Evolutionary conservation across 2,113 vertebrate genomes (phyloP).

Genomic region (Cynopterus brachyotis): DNA sequence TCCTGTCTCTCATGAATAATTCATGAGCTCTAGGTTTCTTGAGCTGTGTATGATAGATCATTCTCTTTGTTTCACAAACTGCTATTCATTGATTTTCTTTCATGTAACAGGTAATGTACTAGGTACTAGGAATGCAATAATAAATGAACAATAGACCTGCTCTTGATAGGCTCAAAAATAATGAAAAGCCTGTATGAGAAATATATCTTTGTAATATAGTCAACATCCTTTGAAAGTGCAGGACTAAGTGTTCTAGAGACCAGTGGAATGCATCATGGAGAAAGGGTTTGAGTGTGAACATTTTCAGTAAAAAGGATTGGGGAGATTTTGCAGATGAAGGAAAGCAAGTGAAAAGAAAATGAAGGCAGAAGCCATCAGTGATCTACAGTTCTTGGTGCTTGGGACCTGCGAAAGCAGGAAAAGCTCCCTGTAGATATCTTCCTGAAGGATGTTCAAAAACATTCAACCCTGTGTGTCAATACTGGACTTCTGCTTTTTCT

Average conservation of each 20-base stretch:
- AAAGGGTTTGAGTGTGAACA: background rate
- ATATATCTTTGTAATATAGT: background rate
- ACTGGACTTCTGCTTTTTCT: background rate
- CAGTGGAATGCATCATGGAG: background rate
- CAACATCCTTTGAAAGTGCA: background rate
- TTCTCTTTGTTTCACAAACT: constrained; percentile 37
- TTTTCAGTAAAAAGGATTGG: background rate
- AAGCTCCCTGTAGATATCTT: background rate
- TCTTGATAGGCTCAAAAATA: constrained; percentile 37
- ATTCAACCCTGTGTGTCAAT: background rate
- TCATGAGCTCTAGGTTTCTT: background rate
- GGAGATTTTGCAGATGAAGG: background rate
- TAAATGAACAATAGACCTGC: constrained; percentile 21
- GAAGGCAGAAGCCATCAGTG: background rate
- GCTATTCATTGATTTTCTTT: constrained; percentile 64
- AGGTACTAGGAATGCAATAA: constrained; percentile 42
- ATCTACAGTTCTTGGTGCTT: background rate
- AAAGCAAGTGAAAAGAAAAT: background rate
- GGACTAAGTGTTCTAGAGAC: background rate
- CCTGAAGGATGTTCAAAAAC: background rate
- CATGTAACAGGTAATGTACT: constrained; percentile 29
- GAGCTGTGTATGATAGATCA: background rate
- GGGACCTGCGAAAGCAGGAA: background rate
- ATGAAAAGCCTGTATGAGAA: constrained; percentile 50
- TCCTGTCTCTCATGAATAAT: background rate